Percentiles rank a stretch among this genome's conserved stretches.
phyloP scores from a whole-genome alignment of 2,888 invertebrate species.

The Morinoia aosen region DNA sequence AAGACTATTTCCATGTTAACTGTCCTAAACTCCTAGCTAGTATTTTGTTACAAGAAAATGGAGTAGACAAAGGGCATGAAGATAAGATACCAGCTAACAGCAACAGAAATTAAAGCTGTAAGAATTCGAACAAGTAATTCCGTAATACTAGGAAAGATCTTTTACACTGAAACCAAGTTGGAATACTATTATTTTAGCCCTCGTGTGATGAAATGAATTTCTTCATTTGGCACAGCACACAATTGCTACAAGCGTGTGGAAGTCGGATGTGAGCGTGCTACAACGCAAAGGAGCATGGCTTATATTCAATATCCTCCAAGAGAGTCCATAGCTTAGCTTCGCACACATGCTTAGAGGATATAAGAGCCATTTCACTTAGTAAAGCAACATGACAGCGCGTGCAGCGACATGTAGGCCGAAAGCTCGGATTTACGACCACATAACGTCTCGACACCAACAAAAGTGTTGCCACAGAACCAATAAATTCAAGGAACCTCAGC shows the following conservation, averaged over 20 bases:
- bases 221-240: neutral
- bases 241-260: neutral
- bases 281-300: neutral
- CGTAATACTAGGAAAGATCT: neutral
- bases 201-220: neutral
- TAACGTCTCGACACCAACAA: neutral
- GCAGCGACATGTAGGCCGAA: neutral
- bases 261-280: neutral
- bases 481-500: slow-evolving; percentile 28
- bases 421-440: slow-evolving; percentile 6
- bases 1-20: neutral
- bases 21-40: neutral
- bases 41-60: neutral
- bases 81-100: neutral
- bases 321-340: neutral
- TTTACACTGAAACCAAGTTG: neutral
- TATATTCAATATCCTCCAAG: neutral
- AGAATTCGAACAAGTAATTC: neutral
- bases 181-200: neutral
- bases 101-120: neutral
- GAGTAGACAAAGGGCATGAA: neutral
- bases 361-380: neutral
- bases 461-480: slow-evolving; percentile 19
- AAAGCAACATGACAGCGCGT: neutral
- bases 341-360: neutral